Conservation (phyloP, 1,140 invertebrate species). For the Drosophila tristis region DNA sequence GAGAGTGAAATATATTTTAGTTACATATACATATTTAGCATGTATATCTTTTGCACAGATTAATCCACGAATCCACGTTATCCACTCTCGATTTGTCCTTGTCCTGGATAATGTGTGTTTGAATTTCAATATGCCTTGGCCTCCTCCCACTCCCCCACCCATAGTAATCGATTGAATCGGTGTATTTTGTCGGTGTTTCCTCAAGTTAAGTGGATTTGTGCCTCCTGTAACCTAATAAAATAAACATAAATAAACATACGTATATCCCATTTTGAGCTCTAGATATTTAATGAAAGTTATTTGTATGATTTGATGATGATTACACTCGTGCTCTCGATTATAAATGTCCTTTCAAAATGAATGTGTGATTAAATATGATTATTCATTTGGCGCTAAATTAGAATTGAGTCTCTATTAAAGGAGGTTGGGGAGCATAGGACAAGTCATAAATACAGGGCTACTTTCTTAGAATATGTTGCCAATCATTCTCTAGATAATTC, state of each 20-base stretch:
- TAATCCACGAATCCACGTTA: constrained; percentile 62
- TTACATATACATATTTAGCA: constrained; percentile 2
- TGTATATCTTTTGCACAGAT: constrained; percentile 68
- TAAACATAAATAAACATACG: too few species aligned
- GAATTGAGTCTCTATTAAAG: constrained; percentile 22
- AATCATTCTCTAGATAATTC: too few species aligned
- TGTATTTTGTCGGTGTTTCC: too few species aligned
- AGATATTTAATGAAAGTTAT: too few species aligned
- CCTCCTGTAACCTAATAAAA: too few species aligned
- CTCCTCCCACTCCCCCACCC: too few species aligned
- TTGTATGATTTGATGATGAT: too few species aligned
- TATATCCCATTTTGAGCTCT: too few species aligned
- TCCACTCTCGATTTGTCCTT: constrained; percentile 51
- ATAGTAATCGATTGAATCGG: too few species aligned
- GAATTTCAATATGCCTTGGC: constrained; percentile 48
- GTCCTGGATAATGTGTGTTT: constrained; percentile 49
- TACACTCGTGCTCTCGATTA: too few species aligned
- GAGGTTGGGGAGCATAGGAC: constrained; percentile 36
- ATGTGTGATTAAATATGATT: constrained; percentile 65
- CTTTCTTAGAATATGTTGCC: not conserved
- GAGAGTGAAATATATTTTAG: not conserved
- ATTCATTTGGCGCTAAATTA: constrained; percentile 7
- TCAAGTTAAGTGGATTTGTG: too few species aligned
- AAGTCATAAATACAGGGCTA: constrained; percentile 63
- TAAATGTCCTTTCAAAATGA: not conserved